A percentile compares a stretch with the other conserved stretches of the same genome.
Conservation (phyloP, 2,113 vertebrate genomes). For the Lophochroa leadbeateri region DNA sequence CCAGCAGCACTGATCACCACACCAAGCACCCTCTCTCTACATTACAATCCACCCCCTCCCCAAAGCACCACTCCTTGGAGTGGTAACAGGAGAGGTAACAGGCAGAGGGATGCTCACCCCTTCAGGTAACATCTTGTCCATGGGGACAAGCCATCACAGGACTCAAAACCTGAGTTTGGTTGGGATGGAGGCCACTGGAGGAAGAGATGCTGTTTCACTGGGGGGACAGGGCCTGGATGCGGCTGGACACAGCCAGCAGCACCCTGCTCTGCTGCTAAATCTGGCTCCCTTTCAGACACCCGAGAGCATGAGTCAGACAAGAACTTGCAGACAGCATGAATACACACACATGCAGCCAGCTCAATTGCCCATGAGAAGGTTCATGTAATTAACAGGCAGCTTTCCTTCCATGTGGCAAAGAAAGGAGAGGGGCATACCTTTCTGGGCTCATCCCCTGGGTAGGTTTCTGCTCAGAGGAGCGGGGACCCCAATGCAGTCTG, state of each 20-base stretch:
- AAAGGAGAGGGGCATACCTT: not conserved
- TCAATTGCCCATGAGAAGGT: constrained; percentile 51
- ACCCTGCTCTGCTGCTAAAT: not conserved
- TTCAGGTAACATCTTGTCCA: not conserved
- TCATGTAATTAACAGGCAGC: constrained; percentile 36
- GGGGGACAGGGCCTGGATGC: not conserved
- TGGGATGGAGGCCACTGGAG: not conserved
- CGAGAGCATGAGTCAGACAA: not conserved
- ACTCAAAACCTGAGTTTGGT: not conserved
- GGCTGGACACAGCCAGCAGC: not conserved
- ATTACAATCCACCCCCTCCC: no score
- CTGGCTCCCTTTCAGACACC: constrained; percentile 53
- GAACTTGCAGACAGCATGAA: not conserved
- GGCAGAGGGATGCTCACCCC: not conserved
- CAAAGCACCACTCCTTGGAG: not conserved
- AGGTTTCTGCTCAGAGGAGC: not conserved
- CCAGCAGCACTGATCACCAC: not conserved
- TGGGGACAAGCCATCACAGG: not conserved
- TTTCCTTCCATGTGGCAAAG: constrained; percentile 23
- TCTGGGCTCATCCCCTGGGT: not conserved
- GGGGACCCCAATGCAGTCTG: not conserved
- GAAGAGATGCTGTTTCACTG: not conserved
- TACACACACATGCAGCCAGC: not conserved
- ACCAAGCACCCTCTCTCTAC: not conserved
- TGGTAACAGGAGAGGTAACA: not conserved